Evolutionary conservation across 2,888 invertebrate genomes (phyloP).

Genomic region (Heliconius cydno): DNA sequence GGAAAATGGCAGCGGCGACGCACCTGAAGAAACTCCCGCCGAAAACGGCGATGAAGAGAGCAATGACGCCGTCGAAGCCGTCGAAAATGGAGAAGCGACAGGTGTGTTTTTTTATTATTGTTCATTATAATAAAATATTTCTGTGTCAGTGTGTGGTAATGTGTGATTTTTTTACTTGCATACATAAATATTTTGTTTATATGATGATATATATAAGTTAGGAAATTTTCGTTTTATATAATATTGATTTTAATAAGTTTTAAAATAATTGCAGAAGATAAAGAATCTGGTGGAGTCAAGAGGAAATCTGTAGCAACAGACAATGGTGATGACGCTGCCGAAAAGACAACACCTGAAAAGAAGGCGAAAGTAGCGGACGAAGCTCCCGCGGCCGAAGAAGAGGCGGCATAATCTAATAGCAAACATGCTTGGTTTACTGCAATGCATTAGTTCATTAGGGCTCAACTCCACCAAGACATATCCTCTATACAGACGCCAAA

Average conservation of each 20-base stretch:
- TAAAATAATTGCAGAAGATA: conserved; percentile 69
- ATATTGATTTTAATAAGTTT: conserved; percentile 3
- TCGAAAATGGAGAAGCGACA: conserved; percentile 76
- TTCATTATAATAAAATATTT: conserved; percentile 22
- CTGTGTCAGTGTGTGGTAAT: background rate
- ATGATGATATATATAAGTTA: background rate
- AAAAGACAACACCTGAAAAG: conserved; percentile 88
- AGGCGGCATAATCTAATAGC: conserved; percentile 79
- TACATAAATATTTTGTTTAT: background rate
- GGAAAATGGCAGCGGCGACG: conserved; percentile 73
- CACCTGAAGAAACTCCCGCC: conserved; percentile 66
- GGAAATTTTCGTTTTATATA: background rate
- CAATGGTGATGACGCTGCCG: conserved; percentile 79
- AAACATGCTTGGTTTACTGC: conserved; percentile 77
- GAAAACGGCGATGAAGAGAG: conserved; percentile 79
- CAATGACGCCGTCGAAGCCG: conserved; percentile 77
- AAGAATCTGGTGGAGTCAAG: conserved; percentile 84
- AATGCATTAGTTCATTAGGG: conserved; percentile 79
- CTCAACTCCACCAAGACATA: conserved; percentile 72
- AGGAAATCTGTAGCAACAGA: conserved; percentile 87
- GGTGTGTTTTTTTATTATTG: conserved; percentile 53
- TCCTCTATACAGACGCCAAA: conserved; percentile 65
- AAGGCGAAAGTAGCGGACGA: conserved; percentile 88
- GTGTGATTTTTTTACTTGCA: background rate
- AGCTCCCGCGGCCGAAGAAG: conserved; percentile 81